A percentile compares a stretch with the other conserved stretches of the same genome.
Evolutionary conservation across 1,140 invertebrate species (phyloP).

Genomic region (Drosophila aff.): DNA sequence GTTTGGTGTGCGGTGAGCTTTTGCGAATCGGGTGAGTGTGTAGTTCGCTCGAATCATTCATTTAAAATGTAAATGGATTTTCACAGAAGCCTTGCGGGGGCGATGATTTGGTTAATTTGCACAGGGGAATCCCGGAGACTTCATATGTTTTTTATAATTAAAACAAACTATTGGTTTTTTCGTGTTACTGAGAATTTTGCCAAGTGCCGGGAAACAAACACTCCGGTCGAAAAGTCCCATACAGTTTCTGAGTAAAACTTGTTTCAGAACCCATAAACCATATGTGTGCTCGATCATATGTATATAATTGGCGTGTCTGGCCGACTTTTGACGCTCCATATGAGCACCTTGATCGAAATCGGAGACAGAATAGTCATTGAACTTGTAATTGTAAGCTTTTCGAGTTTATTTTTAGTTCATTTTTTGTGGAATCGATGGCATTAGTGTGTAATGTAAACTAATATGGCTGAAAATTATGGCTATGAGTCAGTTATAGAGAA

Average conservation of each 20-base stretch:
- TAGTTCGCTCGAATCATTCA: constrained; percentile 19
- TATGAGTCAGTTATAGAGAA: neutral
- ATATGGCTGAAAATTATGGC: neutral
- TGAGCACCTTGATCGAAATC: constrained; percentile 43
- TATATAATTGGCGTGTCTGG: constrained; percentile 30
- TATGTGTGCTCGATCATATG: constrained; percentile 33
- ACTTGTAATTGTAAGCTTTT: constrained; percentile 27
- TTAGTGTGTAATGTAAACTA: neutral
- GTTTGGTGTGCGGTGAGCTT: constrained; percentile 6
- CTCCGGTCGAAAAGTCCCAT: neutral
- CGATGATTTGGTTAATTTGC: neutral
- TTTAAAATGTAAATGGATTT: constrained; percentile 4
- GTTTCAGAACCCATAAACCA: constrained; percentile 22
- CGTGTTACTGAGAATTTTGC: constrained; percentile 5
- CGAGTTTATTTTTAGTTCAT: constrained; percentile 16
- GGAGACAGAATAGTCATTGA: constrained; percentile 37
- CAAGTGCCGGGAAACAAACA: constrained; percentile 7
- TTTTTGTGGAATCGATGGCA: constrained; percentile 5
- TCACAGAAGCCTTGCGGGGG: neutral
- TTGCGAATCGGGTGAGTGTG: constrained; percentile 4
- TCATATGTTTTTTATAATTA: neutral
- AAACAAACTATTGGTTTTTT: neutral
- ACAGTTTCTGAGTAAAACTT: constrained; percentile 19
- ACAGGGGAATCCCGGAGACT: neutral
- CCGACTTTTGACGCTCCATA: constrained; percentile 17